phyloP scores from a whole-genome alignment of 2,113 vertebrate species.

The Pelusios castaneus region DNA sequence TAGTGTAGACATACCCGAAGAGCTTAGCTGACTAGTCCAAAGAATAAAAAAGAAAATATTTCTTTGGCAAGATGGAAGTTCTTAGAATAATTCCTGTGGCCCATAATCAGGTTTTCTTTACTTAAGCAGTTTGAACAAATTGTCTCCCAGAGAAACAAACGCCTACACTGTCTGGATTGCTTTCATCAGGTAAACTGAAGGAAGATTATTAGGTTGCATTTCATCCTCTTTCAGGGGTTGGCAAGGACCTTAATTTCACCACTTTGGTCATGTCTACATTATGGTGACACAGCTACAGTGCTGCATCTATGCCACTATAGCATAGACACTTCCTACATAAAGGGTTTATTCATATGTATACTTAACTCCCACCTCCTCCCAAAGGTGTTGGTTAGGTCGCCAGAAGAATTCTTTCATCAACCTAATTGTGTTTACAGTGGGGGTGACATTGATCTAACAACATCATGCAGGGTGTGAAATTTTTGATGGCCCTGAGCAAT shows the following conservation, averaged over 20 bases:
- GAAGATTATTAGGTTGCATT: not conserved
- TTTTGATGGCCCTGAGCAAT: no score
- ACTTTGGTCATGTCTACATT: not conserved
- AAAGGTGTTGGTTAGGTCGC: no score
- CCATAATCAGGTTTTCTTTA: not conserved
- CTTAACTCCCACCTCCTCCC: no score
- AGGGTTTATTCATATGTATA: no score
- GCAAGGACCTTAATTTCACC: slow-evolving; percentile 35
- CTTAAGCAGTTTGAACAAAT: not conserved
- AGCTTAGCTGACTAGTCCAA: not conserved
- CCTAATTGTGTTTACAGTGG: no score
- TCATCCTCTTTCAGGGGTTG: slow-evolving; percentile 29
- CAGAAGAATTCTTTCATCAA: no score
- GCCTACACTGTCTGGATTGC: not conserved
- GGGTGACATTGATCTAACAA: no score
- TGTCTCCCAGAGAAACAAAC: not conserved
- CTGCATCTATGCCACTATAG: not conserved
- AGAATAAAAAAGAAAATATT: not conserved
- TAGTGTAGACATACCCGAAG: not conserved
- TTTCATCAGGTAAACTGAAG: slow-evolving; percentile 16
- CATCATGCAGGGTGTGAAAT: no score
- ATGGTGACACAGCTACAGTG: not conserved
- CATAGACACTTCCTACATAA: no score
- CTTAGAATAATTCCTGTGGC: not conserved
- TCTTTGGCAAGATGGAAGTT: not conserved